Conservation (phyloP, 2,888 invertebrate species). For the Eurytoma adleriae region DNA sequence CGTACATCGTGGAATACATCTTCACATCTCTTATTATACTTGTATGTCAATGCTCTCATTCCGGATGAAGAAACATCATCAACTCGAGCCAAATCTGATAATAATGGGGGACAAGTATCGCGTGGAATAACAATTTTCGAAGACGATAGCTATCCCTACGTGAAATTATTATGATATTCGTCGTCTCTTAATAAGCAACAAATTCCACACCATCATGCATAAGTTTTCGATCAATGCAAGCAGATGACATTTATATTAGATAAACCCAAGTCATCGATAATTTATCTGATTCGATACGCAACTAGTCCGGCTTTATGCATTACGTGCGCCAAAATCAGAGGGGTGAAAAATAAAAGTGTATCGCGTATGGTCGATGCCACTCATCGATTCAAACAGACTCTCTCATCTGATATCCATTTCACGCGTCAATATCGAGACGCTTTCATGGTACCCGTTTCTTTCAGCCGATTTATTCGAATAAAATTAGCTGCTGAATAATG, state of each 20-base stretch:
- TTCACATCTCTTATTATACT: too few relatives aligned
- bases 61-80: not conserved
- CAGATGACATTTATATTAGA: slow-evolving; percentile 23
- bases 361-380: slow-evolving; percentile 47
- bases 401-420: slow-evolving; percentile 60
- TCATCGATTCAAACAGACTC: slow-evolving; percentile 37
- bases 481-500: slow-evolving; percentile 71
- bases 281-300: slow-evolving; percentile 22
- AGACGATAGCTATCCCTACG: not conserved
- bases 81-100: not conserved
- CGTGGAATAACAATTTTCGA: slow-evolving; percentile 25
- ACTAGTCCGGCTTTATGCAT: slow-evolving; percentile 32
- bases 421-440: slow-evolving; percentile 60
- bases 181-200: slow-evolving; percentile 25
- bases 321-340: slow-evolving; percentile 22
- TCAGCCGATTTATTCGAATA: slow-evolving; percentile 66
- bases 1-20: too few relatives aligned
- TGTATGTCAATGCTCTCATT: too few relatives aligned
- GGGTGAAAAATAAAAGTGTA: slow-evolving; percentile 21
- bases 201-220: slow-evolving; percentile 25
- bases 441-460: slow-evolving; percentile 59
- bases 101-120: not conserved
- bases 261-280: slow-evolving; percentile 33
- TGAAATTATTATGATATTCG: slow-evolving; percentile 31
- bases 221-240: slow-evolving; percentile 23